These are phyloP conservation scores for Noctua janthina DNA, from an alignment of 2,888 invertebrate genomes.

Conservation along the genomic window DNA sequence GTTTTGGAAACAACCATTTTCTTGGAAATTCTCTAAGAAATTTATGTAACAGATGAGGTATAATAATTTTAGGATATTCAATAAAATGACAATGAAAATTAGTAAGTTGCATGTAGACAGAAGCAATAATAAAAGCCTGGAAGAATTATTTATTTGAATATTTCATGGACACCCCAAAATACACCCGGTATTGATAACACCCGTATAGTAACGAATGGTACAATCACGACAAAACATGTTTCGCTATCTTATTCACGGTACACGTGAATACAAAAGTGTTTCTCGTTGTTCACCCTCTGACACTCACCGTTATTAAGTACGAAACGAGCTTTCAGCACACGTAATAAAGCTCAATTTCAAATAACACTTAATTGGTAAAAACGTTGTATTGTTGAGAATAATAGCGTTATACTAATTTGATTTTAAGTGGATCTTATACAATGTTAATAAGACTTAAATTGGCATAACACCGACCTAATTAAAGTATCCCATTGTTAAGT, in stretches of 20 bases:
- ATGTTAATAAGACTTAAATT: slow-evolving; percentile 33
- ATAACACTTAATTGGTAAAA: not conserved
- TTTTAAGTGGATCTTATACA: slow-evolving; percentile 32
- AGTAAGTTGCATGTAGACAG: not conserved
- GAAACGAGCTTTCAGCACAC: slow-evolving; percentile 24
- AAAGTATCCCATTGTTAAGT: slow-evolving; percentile 27
- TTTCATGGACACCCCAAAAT: slow-evolving; percentile 55
- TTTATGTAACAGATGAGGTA: not conserved
- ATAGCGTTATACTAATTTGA: slow-evolving; percentile 37
- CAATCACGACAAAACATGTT: slow-evolving; percentile 61
- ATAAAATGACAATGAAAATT: too few relatives aligned
- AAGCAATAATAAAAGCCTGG: not conserved
- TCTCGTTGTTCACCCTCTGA: slow-evolving; percentile 42
- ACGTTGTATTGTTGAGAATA: slow-evolving; percentile 34
- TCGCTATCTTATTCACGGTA: slow-evolving; percentile 58
- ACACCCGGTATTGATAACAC: slow-evolving; percentile 59
- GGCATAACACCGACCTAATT: slow-evolving; percentile 27
- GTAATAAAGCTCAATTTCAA: slow-evolving; percentile 40
- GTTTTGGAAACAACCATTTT: slow-evolving; percentile 1
- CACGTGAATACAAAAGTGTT: slow-evolving; percentile 58
- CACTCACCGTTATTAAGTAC: slow-evolving; percentile 1
- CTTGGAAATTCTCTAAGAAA: not conserved
- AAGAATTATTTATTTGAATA: not conserved
- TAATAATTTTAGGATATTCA: not conserved
- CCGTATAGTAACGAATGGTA: slow-evolving; percentile 61